These are phyloP conservation scores for Pseudomyrmex concolor DNA, from an alignment of 1,140 invertebrate species.

Conservation along the genomic window DNA sequence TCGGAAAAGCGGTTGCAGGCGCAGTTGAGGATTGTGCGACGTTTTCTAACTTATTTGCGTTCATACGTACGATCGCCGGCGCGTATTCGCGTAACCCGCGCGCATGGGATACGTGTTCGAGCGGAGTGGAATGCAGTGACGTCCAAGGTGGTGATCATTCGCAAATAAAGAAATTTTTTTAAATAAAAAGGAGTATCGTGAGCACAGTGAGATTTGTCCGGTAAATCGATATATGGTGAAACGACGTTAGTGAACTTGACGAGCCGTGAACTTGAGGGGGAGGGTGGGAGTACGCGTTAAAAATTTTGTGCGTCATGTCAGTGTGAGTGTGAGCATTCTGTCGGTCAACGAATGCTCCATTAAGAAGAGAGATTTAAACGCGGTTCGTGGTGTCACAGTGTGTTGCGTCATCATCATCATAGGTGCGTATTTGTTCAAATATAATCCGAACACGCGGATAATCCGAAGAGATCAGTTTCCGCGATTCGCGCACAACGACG, in stretches of 20 bases:
- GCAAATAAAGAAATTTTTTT: neutral
- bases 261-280: constrained; percentile 34
- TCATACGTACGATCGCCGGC: neutral
- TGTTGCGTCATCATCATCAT: neutral
- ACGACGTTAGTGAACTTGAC: neutral
- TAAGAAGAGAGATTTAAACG: neutral
- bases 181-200: neutral
- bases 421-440: constrained; percentile 11
- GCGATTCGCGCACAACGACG: neutral
- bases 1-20: neutral
- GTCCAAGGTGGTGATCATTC: neutral
- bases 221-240: neutral
- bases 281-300: neutral
- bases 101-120: neutral
- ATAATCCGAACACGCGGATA: neutral
- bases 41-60: neutral
- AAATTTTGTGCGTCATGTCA: constrained; percentile 44
- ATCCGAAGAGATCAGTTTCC: neutral
- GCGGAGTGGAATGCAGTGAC: neutral
- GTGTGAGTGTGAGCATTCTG: constrained; percentile 34
- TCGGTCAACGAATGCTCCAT: constrained; percentile 6
- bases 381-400: neutral
- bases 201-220: neutral
- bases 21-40: neutral
- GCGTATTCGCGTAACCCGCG: neutral